These are phyloP conservation scores for Gouania willdenowi DNA, from an alignment of 2,797 vertebrate species.

Conservation along the genomic window DNA sequence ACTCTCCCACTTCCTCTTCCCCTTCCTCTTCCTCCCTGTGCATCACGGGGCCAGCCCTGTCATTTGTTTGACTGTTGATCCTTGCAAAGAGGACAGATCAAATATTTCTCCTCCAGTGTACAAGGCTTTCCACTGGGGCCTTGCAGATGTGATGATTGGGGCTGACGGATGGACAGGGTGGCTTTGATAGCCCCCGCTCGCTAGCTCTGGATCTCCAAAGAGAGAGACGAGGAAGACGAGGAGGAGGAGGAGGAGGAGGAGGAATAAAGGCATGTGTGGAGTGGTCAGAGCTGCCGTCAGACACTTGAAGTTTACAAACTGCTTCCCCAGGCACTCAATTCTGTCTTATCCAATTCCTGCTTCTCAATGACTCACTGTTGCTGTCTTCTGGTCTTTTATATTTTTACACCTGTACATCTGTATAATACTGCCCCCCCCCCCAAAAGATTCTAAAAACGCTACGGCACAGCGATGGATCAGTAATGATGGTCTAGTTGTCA, in stretches of 20 bases:
- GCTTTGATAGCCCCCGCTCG: conserved; percentile 77
- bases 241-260: conserved; percentile 8
- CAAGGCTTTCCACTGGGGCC: conserved; percentile 65
- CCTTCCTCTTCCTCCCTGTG: conserved; percentile 9
- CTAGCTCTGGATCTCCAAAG: conserved; percentile 73
- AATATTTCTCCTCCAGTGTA: conserved; percentile 77
- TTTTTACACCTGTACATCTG: no score
- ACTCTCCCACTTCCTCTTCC: conserved; percentile 26
- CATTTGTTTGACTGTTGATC: conserved; percentile 76
- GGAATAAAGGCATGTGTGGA: conserved; percentile 78
- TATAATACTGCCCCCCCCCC: no score
- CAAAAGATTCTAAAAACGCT: neutral
- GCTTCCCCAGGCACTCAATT: conserved; percentile 36
- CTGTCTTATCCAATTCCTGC: no score
- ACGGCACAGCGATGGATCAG: neutral
- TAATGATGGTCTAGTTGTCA: no score
- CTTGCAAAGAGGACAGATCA: conserved; percentile 79
- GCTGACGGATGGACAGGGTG: conserved; percentile 71
- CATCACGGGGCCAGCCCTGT: conserved; percentile 35
- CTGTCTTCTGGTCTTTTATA: no score
- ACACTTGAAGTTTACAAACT: conserved; percentile 72
- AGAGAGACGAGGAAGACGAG: conserved; percentile 52
- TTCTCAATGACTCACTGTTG: conserved; percentile 8
- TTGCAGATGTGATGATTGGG: conserved; percentile 72
- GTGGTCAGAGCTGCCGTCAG: conserved; percentile 67